phyloP scores from a whole-genome alignment of 2,113 vertebrate species.

The zebrafish (Danio rerio) region DNA sequence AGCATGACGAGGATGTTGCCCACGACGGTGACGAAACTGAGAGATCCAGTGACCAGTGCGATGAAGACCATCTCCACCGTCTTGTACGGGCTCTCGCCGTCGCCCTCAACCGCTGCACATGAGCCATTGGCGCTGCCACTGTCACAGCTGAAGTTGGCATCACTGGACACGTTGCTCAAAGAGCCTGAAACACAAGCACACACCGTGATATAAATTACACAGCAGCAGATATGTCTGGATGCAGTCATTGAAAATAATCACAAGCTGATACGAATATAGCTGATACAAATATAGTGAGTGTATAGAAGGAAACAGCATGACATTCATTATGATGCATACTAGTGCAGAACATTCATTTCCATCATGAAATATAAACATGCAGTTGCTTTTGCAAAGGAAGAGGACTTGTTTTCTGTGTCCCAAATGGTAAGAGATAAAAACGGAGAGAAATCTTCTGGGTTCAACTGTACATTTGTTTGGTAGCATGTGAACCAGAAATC shows the following conservation, averaged over 20 bases:
- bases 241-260: not conserved
- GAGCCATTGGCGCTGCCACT: constrained; percentile 76
- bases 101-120: constrained; percentile 65
- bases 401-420: not conserved
- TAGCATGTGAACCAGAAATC: not conserved
- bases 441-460: not conserved
- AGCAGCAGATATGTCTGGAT: not conserved
- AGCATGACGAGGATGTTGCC: constrained; percentile 98
- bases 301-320: not conserved
- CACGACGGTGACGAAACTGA: constrained; percentile 95
- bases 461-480: not conserved
- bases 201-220: not conserved
- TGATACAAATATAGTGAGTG: not conserved
- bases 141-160: constrained; percentile 81
- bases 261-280: not conserved
- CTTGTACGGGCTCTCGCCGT: constrained; percentile 80
- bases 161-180: constrained; percentile 75
- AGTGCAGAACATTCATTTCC: not conserved
- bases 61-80: constrained; percentile 96
- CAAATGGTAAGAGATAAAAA: not conserved
- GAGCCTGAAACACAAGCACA: constrained; percentile 71
- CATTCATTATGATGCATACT: not conserved
- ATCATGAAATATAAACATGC: constrained; percentile 12
- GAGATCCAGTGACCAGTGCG: constrained; percentile 89
- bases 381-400: not conserved